phyloP scores from a whole-genome alignment of 2,797 vertebrate species.

The Clamator glandarius region DNA sequence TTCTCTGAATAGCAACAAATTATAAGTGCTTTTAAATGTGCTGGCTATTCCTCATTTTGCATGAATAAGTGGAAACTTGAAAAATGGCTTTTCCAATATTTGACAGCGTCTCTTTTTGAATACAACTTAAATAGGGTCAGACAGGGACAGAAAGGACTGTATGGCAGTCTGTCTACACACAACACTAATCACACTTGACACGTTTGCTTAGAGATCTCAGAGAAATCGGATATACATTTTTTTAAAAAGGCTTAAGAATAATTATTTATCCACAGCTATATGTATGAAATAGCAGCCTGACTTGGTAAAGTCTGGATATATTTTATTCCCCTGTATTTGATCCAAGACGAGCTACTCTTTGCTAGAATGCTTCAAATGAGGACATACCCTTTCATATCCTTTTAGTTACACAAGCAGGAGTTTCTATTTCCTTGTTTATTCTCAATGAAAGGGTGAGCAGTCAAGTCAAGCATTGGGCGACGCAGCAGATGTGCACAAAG shows the following conservation, averaged over 20 bases:
- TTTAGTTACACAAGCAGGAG: constrained; percentile 69
- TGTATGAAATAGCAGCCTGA: not conserved
- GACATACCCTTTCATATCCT: constrained; percentile 45
- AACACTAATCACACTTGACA: not conserved
- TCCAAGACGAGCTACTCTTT: not conserved
- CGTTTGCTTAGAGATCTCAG: not conserved
- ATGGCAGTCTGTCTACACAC: not conserved
- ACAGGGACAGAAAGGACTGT: not conserved
- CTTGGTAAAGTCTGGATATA: not conserved
- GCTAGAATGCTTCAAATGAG: not conserved
- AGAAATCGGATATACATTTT: not conserved
- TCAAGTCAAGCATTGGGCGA: constrained; percentile 72
- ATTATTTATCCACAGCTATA: not conserved
- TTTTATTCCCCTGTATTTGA: not conserved
- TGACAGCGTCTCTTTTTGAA: not conserved
- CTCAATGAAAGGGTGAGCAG: constrained; percentile 71
- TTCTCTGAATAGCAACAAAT: not conserved
- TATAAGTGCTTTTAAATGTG: not conserved
- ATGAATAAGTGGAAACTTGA: not conserved
- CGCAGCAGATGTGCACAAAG: constrained; percentile 74
- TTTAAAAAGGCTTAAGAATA: not conserved
- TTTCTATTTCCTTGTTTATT: constrained; percentile 65
- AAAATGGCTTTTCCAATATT: not conserved
- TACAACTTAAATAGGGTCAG: not conserved
- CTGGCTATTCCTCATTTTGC: not conserved